Conservation (phyloP, 2,888 invertebrate genomes). For the Drosophila yooni region DNA sequence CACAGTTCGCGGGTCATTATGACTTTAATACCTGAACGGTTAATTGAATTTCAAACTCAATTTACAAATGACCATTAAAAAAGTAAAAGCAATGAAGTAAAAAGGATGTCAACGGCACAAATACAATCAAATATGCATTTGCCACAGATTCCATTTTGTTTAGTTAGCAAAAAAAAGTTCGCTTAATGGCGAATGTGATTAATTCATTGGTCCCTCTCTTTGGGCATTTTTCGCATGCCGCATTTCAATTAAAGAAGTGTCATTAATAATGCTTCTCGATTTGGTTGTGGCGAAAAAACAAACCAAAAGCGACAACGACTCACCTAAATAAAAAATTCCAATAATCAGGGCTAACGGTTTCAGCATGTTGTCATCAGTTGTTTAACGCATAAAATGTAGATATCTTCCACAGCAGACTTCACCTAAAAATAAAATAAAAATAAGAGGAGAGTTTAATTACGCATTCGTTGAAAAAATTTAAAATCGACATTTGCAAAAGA, state of each 20-base stretch:
- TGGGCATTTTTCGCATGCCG: constrained; percentile 50
- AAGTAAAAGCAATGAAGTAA: not conserved
- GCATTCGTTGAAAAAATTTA: constrained; percentile 55
- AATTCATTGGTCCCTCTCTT: constrained; percentile 37
- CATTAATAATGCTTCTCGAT: constrained; percentile 54
- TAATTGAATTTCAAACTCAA: constrained; percentile 24
- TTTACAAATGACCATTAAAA: constrained; percentile 16
- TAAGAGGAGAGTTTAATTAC: not conserved
- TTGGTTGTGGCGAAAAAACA: constrained; percentile 8
- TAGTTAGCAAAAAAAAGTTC: constrained; percentile 41
- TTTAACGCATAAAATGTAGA: constrained; percentile 48
- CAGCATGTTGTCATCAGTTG: constrained; percentile 79
- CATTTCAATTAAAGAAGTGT: constrained; percentile 58
- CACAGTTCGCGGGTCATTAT: not conserved
- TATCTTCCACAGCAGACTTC: constrained; percentile 38
- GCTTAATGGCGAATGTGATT: constrained; percentile 58
- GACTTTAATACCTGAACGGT: not conserved
- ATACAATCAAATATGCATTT: constrained; percentile 35
- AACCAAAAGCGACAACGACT: constrained; percentile 45
- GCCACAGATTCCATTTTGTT: constrained; percentile 25
- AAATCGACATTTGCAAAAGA: constrained; percentile 25
- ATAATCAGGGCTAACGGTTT: constrained; percentile 77
- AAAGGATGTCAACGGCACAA: not conserved
- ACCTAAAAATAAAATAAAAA: constrained; percentile 50
- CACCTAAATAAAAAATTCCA: constrained; percentile 81